Conservation (phyloP, 2,797 vertebrate species). For the Spheniscus humboldti region DNA sequence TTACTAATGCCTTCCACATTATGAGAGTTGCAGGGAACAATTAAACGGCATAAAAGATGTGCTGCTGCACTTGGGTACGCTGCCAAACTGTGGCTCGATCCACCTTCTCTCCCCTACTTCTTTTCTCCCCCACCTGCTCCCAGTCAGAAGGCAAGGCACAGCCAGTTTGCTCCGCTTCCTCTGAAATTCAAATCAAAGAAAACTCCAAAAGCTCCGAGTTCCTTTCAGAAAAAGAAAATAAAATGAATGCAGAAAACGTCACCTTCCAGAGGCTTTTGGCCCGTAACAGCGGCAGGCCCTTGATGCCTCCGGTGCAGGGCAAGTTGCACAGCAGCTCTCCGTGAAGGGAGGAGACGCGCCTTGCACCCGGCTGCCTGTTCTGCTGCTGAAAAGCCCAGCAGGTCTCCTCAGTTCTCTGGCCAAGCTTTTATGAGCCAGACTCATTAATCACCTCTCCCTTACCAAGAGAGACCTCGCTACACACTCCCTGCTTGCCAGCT, state of each 20-base stretch:
- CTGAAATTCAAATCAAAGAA: conserved; percentile 21
- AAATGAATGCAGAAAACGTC: background rate
- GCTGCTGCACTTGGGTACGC: background rate
- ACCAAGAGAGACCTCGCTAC: background rate
- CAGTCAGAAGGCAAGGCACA: background rate
- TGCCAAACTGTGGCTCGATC: background rate
- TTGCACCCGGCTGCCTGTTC: background rate
- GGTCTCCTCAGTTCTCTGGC: conserved; percentile 29
- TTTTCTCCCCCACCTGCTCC: conserved; percentile 6
- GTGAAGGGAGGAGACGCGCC: background rate
- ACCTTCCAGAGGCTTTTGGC: background rate
- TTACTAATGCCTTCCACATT: conserved; percentile 11
- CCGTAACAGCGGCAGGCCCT: background rate
- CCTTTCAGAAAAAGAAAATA: background rate
- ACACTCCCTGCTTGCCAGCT: background rate
- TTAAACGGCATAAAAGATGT: background rate
- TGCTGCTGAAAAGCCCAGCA: conserved; percentile 1
- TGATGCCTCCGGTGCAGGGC: background rate
- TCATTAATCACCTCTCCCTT: conserved; percentile 35
- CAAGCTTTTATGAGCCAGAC: conserved; percentile 31
- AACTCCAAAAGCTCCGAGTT: background rate
- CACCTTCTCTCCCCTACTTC: background rate
- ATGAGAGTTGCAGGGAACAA: conserved; percentile 6
- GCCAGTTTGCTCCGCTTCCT: background rate
- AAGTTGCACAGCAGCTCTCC: background rate